Conservation (phyloP, 2,797 vertebrate species). For the Percopsis omiscomaycus region DNA sequence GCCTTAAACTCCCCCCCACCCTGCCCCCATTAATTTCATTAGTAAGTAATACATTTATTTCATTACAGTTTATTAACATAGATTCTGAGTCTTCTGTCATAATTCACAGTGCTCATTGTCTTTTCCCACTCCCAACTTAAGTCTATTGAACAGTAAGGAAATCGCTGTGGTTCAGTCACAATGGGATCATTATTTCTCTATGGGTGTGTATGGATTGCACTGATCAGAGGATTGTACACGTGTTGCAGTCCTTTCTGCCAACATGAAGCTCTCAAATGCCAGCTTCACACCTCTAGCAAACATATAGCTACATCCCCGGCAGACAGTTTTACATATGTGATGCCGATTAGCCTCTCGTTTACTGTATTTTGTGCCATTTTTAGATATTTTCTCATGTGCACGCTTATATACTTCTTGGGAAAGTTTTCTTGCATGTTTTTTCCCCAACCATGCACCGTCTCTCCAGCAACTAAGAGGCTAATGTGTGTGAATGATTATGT, state of each 20-base stretch:
- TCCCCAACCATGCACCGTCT: not conserved
- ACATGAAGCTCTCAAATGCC: conserved; percentile 2
- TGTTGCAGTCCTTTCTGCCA: conserved; percentile 3
- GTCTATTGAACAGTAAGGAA: not conserved
- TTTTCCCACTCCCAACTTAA: conserved; percentile 13
- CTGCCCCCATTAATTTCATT: not conserved
- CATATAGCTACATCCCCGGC: conserved; percentile 2
- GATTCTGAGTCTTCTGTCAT: too few relatives aligned
- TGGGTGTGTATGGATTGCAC: conserved; percentile 19
- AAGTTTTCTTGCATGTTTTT: not conserved
- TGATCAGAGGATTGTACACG: conserved; percentile 3
- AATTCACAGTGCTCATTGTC: too few relatives aligned
- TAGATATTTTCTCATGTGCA: conserved; percentile 7
- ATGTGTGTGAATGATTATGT: conserved; percentile 2
- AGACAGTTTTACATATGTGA: not conserved
- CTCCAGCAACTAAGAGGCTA: conserved; percentile 7
- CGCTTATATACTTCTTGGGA: not conserved
- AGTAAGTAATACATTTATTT: conserved; percentile 11
- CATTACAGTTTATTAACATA: not conserved
- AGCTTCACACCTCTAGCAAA: conserved; percentile 4
- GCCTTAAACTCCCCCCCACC: not conserved
- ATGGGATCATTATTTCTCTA: conserved; percentile 37
- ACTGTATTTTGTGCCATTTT: conserved; percentile 5
- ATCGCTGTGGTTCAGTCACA: conserved; percentile 33
- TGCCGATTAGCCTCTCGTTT: not conserved